Conservation (phyloP, 2,888 invertebrate genomes). For the Cantharis rustica region DNA sequence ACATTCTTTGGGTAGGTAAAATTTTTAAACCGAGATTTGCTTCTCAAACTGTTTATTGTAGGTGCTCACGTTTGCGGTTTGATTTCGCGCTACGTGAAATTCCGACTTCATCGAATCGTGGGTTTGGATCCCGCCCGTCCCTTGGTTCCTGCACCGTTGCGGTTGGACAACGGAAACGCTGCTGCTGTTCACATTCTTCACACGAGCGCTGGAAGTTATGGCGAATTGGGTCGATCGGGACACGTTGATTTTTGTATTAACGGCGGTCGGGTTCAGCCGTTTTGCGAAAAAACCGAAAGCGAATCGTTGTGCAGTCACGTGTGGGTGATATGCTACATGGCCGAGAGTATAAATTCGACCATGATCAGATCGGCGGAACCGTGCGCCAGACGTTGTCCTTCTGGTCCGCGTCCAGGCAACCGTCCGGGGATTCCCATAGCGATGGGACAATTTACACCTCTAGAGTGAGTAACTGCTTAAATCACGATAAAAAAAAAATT, state of each 20-base stretch:
- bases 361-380: constrained; percentile 66
- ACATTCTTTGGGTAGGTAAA: constrained; percentile 61
- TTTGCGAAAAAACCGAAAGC: constrained; percentile 74
- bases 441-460: constrained; percentile 75
- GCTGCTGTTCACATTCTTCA: constrained; percentile 78
- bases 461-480: constrained; percentile 58
- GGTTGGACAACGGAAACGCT: constrained; percentile 75
- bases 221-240: constrained; percentile 73
- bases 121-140: constrained; percentile 78
- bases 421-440: constrained; percentile 63
- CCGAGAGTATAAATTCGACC: constrained; percentile 70
- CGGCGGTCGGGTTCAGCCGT: constrained; percentile 77
- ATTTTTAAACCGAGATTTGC: too few species aligned
- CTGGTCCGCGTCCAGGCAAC: constrained; percentile 63
- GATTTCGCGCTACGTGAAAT: constrained; percentile 72
- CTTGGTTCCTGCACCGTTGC: constrained; percentile 67
- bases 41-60: neutral
- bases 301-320: constrained; percentile 79
- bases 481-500: too few species aligned
- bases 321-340: constrained; percentile 80
- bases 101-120: constrained; percentile 74
- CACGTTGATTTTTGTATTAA: constrained; percentile 83
- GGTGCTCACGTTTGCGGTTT: constrained; percentile 80
- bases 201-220: constrained; percentile 80
- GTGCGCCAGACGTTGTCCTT: constrained; percentile 74